Base-by-base conservation (phyloP, 2,888 invertebrate genomes). In the Callyntrura sp. region DNA sequence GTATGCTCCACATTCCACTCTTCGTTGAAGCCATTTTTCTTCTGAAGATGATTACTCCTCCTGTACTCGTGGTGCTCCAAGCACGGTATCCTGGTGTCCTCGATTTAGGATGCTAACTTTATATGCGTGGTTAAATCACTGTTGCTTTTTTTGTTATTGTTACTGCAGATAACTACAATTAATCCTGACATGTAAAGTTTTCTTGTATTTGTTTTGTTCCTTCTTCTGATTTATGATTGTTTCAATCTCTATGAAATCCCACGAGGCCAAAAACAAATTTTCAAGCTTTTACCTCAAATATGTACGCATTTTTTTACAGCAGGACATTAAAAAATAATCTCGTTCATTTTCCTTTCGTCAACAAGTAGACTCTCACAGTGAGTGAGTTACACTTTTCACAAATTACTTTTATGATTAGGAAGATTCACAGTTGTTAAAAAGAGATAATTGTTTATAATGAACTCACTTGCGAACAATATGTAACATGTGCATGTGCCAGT, bases 1-100 rank as follows among this genome's bases (percentile, higher is more conserved):
- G 20, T 35, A 60, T 83, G 81, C 85, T 90, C 85, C 86, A 85
- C 76, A 85, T 85, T 57, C 68, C 81, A 65, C 68, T 90, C 65
- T 45, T 70, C 45, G 70, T 76, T 68, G 23, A 23, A 17, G 73
- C 57, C 81, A 81, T 89, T 43, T 20, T 76, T 55, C 35, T 55
- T 35, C 45, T 85, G 60, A 35, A 6, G 35, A 28, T 85, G 12
- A 55, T 78, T 17, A 8, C 11, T 79, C 51, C 6, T 57, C 23
- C 1, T 55, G 55, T 70, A 14, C 11, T 55, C 11, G 20, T 43
- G 17, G 55, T 48, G 51, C 48, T 20, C 60, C 20, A 25, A 12
- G 51, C 11, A 73, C 70, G 8, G 1, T 25, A 14, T 51, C 48
- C 73, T 8, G 48, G 60, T 62, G 85, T 85, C 85, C 85, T 85